A percentile compares a stretch with the other conserved stretches of the same genome.
phyloP scores from a whole-genome alignment of 2,113 vertebrate species.

The Elanus axillaris region DNA sequence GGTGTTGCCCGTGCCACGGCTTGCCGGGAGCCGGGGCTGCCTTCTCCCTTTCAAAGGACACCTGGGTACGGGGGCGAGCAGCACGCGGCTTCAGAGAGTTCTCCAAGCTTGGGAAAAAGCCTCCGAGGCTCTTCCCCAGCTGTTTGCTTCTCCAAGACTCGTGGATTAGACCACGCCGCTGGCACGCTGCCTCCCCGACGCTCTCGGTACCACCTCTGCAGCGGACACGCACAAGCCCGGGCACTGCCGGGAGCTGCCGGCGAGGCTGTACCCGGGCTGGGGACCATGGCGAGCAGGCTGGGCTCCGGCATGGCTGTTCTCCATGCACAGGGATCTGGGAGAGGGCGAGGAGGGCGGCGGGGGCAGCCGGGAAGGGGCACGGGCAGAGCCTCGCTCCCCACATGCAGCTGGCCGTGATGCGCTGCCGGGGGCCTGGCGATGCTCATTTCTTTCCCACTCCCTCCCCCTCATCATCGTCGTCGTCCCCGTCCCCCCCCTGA shows the following conservation, averaged over 20 bases:
- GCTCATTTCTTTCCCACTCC: background rate
- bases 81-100: background rate
- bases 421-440: background rate
- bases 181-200: background rate
- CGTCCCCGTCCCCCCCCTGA: background rate
- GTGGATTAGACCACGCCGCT: background rate
- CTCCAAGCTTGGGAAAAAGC: slow-evolving; percentile 13
- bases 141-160: background rate
- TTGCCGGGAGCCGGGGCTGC: background rate
- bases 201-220: background rate
- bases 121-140: slow-evolving; percentile 1
- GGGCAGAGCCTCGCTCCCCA: background rate
- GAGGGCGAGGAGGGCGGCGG: accelerated
- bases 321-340: background rate
- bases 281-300: accelerated
- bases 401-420: background rate
- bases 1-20: background rate
- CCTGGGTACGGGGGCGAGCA: background rate
- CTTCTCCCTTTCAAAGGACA: background rate
- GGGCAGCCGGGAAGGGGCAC: background rate
- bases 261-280: background rate
- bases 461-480: background rate
- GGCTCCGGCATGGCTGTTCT: background rate
- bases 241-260: background rate
- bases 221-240: background rate